phyloP scores from a whole-genome alignment of 2,888 invertebrate genomes.

The Himalopsyche kuldschensis region DNA sequence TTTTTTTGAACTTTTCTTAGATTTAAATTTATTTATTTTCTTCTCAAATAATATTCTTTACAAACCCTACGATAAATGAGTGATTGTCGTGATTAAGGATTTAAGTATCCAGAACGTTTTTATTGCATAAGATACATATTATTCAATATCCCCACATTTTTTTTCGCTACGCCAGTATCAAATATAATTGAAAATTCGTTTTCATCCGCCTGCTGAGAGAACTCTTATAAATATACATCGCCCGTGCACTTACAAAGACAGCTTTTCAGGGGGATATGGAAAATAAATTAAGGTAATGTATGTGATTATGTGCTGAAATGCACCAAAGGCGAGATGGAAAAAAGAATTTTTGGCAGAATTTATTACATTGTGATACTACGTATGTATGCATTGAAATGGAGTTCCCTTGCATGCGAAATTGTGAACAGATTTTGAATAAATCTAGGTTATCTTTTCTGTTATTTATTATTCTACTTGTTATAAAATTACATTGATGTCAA shows the following conservation, averaged over 20 bases:
- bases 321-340: not conserved
- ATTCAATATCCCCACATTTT: too few species aligned
- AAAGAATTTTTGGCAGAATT: not conserved
- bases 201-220: not conserved
- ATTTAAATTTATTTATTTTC: too few species aligned
- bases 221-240: not conserved
- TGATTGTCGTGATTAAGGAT: too few species aligned
- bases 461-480: not conserved
- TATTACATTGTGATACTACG: not conserved
- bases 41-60: too few species aligned
- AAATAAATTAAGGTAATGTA: not conserved
- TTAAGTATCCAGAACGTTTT: too few species aligned
- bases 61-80: too few species aligned
- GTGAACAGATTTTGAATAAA: not conserved
- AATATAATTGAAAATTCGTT: not conserved
- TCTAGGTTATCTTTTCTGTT: not conserved
- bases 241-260: not conserved
- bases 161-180: not conserved
- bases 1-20: too few species aligned
- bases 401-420: not conserved
- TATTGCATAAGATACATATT: too few species aligned
- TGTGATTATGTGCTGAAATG: not conserved
- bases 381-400: not conserved
- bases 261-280: not conserved
- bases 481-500: not conserved